Base-by-base conservation (phyloP, 2,888 invertebrate genomes). In the Phengaris alcon region DNA sequence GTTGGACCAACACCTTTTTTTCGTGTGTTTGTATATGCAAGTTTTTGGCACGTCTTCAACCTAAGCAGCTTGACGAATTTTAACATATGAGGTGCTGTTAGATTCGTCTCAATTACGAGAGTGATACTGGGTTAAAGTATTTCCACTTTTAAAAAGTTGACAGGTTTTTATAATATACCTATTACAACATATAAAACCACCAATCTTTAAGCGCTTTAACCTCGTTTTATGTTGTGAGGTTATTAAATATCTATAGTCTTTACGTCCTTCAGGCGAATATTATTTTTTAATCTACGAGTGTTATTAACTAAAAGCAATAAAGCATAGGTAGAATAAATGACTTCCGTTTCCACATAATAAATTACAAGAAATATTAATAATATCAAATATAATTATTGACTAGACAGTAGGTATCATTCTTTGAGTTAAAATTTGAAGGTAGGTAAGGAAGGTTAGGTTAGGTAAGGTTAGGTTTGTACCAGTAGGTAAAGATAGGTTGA, bases 321-420 rank as follows among this genome's bases (percentile, higher is more conserved):
- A 74, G 72, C 68, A 35, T 54, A 35, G 35, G 35, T 35, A 59
- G 70, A 74, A 69, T 74, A 51, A 55, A 68, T 75, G 13, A 75
- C 46, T 54, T 68, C 52, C 68, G 46, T 75, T 57, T 15, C 51
- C 9, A 35, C 57, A 48, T 35, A 68, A 13, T 72, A 72, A 35
- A 72, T 54, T 54, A 54, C 54, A 12, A 35, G 12, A 51, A 15
- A 46, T 51, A 69, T 69, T 15, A 70, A 22, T 52, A 52, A 70
- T 22, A 12, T 70, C 12, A 35, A 70, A 70, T 52, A 52, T 70
- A 85, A 84, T 81, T 81, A 82, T 81, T 82, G 84, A 83, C 81
- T 80, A 82, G 79, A 83, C 82, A 80, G 1, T 35, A 35, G 35
- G 84, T 84, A 84, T 82, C 80, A 80, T 79, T 51, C 5, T 12